phyloP scores from a whole-genome alignment of 2,113 vertebrate species.

The Ellobius talpinus region DNA sequence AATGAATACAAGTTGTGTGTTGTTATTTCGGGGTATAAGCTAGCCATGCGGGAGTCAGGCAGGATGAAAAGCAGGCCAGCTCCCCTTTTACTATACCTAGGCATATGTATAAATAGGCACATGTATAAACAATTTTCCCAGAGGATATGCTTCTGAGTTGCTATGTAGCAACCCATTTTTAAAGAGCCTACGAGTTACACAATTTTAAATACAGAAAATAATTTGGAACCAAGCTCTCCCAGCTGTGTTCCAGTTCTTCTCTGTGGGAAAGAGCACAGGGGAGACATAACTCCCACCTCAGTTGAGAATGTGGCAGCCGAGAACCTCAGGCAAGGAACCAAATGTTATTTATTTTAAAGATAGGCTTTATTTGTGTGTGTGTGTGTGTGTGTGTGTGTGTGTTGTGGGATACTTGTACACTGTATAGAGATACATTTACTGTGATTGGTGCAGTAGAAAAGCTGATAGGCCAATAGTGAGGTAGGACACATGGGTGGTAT shows the following conservation, averaged over 20 bases:
- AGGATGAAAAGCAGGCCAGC: too few relatives aligned
- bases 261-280: not conserved
- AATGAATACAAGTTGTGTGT: too few relatives aligned
- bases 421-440: not conserved
- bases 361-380: not conserved
- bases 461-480: not conserved
- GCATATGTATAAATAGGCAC: not conserved
- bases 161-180: not conserved
- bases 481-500: not conserved
- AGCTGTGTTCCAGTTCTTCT: not conserved
- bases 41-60: too few relatives aligned
- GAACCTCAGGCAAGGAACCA: not conserved
- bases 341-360: not conserved
- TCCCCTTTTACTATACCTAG: too few relatives aligned
- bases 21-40: too few relatives aligned
- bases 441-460: not conserved
- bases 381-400: not conserved
- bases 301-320: not conserved
- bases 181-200: not conserved
- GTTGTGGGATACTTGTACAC: not conserved
- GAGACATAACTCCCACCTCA: not conserved
- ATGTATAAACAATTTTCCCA: not conserved
- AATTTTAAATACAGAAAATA: slow-evolving; percentile 23
- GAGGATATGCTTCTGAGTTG: not conserved
- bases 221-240: not conserved